Conservation (phyloP, 2,113 vertebrate genomes). For the Notarius quadriscutis region DNA sequence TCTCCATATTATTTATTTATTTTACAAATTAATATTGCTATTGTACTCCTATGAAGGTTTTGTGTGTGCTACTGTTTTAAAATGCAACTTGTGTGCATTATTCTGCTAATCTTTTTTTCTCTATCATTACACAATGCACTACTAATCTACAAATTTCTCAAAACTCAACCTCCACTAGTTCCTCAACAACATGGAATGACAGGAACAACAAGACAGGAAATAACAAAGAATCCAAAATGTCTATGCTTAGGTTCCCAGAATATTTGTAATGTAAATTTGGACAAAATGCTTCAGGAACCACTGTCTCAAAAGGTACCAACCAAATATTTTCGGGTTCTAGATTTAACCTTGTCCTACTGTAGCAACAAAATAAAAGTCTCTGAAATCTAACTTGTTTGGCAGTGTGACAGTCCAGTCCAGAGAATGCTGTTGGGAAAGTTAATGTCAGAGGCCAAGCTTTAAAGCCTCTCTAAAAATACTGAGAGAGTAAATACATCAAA, state of each 20-base stretch:
- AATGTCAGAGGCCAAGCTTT: slow-evolving; percentile 1
- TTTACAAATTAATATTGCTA: background rate
- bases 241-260: background rate
- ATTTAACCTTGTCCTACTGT: background rate
- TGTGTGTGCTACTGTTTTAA: background rate
- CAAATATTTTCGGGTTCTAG: background rate
- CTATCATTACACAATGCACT: background rate
- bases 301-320: background rate
- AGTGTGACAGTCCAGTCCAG: background rate
- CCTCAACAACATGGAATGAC: too few relatives aligned
- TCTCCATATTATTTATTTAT: background rate
- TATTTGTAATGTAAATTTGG: background rate
- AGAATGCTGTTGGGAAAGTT: background rate
- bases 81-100: background rate
- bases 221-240: background rate
- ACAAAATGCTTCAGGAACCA: background rate
- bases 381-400: background rate
- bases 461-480: slow-evolving; percentile 6
- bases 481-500: background rate
- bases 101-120: background rate
- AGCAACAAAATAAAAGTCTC: background rate
- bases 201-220: background rate
- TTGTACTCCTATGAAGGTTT: background rate
- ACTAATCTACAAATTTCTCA: too few relatives aligned
- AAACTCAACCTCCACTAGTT: too few relatives aligned